A percentile compares a stretch with the other conserved stretches of the same genome.
These are phyloP conservation scores for Limenitis camilla DNA, from an alignment of 2,888 invertebrate genomes.

Conservation along the genomic window DNA sequence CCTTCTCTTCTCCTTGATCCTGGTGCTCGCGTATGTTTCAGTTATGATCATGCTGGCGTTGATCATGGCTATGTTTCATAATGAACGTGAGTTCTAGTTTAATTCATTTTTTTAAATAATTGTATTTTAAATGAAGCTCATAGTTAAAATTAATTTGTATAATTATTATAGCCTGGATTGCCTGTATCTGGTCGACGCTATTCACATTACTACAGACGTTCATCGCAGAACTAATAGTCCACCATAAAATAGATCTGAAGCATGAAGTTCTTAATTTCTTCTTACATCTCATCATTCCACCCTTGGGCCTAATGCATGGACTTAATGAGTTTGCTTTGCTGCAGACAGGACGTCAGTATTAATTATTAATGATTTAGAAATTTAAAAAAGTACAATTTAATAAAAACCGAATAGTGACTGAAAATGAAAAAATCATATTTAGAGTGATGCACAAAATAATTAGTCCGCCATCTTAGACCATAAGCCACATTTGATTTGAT, in stretches of 20 bases:
- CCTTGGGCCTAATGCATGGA: conserved; percentile 52
- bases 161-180: conserved; percentile 39
- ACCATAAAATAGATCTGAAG: conserved; percentile 43
- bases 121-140: neutral
- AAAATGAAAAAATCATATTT: too few species aligned
- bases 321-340: conserved; percentile 55
- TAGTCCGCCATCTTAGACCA: too few species aligned
- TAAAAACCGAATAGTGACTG: too few species aligned
- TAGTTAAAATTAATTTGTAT: neutral
- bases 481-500: too few species aligned
- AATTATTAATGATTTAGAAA: too few species aligned
- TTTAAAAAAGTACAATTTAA: too few species aligned
- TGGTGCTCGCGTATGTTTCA: conserved; percentile 45
- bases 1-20: conserved; percentile 41
- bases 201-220: conserved; percentile 54
- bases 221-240: conserved; percentile 51
- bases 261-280: conserved; percentile 37
- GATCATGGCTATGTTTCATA: conserved; percentile 59
- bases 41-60: conserved; percentile 53
- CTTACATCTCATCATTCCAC: conserved; percentile 47
- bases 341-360: conserved; percentile 47
- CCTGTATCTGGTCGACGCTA: conserved; percentile 50
- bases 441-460: too few species aligned
- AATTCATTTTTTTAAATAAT: too few species aligned
- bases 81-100: conserved; percentile 40